Percentiles rank a stretch among this genome's conserved stretches.
Conservation (phyloP, 2,797 vertebrate species). For the Gambelia wislizenii region DNA sequence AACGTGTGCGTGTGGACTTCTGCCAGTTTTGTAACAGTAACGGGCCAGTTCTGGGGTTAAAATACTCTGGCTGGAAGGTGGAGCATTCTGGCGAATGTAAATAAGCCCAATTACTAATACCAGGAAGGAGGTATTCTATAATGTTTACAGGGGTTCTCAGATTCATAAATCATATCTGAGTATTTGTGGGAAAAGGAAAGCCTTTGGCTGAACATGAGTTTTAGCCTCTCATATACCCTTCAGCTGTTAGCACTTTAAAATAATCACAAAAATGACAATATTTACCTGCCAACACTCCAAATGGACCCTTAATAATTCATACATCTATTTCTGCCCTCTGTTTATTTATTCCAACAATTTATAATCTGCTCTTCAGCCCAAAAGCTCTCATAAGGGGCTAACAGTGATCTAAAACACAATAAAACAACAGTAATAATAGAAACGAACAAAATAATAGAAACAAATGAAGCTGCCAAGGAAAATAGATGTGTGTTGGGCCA, state of each 20-base stretch:
- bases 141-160: neutral
- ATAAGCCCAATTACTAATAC: neutral
- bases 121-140: neutral
- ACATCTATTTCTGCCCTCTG: slow-evolving; percentile 3
- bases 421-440: neutral
- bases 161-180: neutral
- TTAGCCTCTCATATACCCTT: too few species aligned
- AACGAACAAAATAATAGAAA: neutral
- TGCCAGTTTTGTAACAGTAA: too few species aligned
- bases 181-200: neutral
- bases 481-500: neutral
- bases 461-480: neutral
- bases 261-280: neutral
- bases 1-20: too few species aligned
- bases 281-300: neutral
- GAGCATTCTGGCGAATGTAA: too few species aligned
- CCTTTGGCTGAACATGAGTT: neutral
- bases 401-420: neutral
- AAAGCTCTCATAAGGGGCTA: neutral
- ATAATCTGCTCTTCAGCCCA: neutral
- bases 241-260: neutral
- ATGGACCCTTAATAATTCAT: slow-evolving; percentile 9
- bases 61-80: too few species aligned
- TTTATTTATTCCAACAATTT: slow-evolving; percentile 17
- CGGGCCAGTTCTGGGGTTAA: too few species aligned